These are phyloP conservation scores for Verasper variegatus DNA, from an alignment of 2,113 vertebrate genomes.

Conservation along the genomic window DNA sequence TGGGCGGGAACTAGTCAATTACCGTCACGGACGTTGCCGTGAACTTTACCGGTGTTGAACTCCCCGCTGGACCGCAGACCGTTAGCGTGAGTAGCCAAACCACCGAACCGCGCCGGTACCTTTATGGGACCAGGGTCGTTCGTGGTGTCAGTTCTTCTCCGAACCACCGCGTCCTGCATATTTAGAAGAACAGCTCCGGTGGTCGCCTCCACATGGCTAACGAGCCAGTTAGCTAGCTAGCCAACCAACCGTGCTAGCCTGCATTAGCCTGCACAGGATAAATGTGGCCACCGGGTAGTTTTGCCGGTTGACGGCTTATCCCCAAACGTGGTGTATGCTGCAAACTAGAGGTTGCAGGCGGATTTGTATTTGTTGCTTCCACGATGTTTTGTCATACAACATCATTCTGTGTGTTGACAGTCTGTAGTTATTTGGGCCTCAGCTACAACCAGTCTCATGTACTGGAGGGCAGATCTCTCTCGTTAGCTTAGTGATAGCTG, in stretches of 20 bases:
- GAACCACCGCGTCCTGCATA: background rate
- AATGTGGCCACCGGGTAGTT: slow-evolving; percentile 15
- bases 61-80: slow-evolving; percentile 55
- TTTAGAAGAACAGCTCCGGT: slow-evolving; percentile 34
- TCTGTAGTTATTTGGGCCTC: slow-evolving; percentile 51
- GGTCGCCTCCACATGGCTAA: slow-evolving; percentile 73
- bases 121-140: fast-evolving
- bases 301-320: background rate
- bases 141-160: fast-evolving
- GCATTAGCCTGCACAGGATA: slow-evolving; percentile 37
- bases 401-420: background rate
- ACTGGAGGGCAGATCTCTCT: slow-evolving; percentile 14
- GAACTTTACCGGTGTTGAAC: slow-evolving; percentile 75
- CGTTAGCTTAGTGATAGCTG: background rate
- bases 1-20: slow-evolving; percentile 57
- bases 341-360: background rate
- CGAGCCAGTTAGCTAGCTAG: slow-evolving; percentile 49
- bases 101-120: fast-evolving
- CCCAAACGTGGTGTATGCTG: background rate
- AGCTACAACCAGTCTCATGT: slow-evolving; percentile 13
- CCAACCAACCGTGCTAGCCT: slow-evolving; percentile 40
- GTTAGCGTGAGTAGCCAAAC: slow-evolving; percentile 64
- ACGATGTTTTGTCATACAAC: background rate
- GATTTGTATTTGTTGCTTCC: background rate
- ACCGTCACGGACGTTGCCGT: slow-evolving; percentile 67